These are phyloP conservation scores for Sphenodon punctatus DNA, from an alignment of 2,797 vertebrate species.

Conservation along the genomic window DNA sequence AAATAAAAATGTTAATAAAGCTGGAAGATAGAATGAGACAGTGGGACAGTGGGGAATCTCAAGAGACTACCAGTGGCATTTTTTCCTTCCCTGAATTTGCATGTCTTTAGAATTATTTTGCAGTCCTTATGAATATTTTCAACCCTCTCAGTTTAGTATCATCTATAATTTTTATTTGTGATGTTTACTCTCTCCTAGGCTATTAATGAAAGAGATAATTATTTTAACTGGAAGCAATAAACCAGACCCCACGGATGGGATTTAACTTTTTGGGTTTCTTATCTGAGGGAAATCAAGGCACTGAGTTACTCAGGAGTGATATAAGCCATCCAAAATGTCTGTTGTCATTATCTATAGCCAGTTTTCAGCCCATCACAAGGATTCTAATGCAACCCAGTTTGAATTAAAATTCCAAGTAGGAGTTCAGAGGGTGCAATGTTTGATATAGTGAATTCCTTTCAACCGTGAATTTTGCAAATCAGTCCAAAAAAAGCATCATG, in stretches of 20 bases:
- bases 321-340: background rate
- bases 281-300: background rate
- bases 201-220: conserved; percentile 55
- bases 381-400: conserved; percentile 54
- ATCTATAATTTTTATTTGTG: conserved; percentile 16
- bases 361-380: conserved; percentile 53
- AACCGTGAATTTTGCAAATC: conserved; percentile 39
- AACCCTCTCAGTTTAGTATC: conserved; percentile 8
- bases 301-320: background rate
- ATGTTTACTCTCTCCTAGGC: conserved; percentile 12
- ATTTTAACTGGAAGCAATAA: too few relatives aligned
- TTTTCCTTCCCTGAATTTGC: background rate
- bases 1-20: too few relatives aligned
- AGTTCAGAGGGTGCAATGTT: conserved; percentile 33
- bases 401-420: conserved; percentile 59
- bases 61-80: too few relatives aligned
- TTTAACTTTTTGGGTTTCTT: too few relatives aligned
- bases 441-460: conserved; percentile 34
- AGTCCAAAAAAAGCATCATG: conserved; percentile 34
- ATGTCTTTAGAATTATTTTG: background rate
- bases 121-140: background rate
- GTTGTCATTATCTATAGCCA: conserved; percentile 59
- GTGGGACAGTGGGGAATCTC: too few relatives aligned
- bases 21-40: too few relatives aligned
- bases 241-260: conserved; percentile 25